Percentiles rank a stretch among this genome's conserved stretches.
Conservation (phyloP, 2,113 vertebrate genomes). For the Spilogale gracilis region DNA sequence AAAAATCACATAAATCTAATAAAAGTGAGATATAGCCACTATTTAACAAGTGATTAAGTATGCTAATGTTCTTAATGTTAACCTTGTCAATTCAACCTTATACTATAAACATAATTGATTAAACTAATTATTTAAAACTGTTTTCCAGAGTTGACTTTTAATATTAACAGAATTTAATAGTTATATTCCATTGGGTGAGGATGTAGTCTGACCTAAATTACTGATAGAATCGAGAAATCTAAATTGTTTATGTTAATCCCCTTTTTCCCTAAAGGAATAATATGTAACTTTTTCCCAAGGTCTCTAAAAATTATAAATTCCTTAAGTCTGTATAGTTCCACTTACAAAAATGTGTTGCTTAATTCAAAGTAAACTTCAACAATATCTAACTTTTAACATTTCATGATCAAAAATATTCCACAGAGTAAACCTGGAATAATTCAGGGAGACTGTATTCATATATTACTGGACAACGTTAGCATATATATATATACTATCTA, state of each 20-base stretch:
- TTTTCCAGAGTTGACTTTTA: conserved; percentile 38
- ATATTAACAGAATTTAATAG: conserved; percentile 60
- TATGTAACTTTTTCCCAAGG: conserved; percentile 17
- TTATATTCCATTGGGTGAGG: background rate
- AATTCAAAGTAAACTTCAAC: conserved; percentile 42
- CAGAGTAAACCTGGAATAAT: background rate
- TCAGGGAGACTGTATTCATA: background rate
- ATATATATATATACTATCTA: background rate
- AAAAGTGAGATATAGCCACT: background rate
- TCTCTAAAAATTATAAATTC: conserved; percentile 29
- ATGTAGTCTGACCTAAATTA: background rate
- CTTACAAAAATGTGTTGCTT: background rate
- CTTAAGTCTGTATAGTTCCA: background rate
- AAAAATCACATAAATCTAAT: background rate
- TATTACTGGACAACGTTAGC: background rate
- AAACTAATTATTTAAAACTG: conserved; percentile 37
- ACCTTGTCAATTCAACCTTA: background rate
- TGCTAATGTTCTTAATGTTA: background rate
- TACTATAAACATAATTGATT: background rate
- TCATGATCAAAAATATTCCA: background rate
- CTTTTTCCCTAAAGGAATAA: background rate
- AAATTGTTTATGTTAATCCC: conserved; percentile 3
- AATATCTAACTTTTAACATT: conserved; percentile 42
- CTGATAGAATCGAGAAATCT: conserved; percentile 57
- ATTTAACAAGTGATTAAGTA: conserved; percentile 34